Base-by-base conservation (phyloP, 2,888 invertebrate genomes). In the Leistus spinibarbis region DNA sequence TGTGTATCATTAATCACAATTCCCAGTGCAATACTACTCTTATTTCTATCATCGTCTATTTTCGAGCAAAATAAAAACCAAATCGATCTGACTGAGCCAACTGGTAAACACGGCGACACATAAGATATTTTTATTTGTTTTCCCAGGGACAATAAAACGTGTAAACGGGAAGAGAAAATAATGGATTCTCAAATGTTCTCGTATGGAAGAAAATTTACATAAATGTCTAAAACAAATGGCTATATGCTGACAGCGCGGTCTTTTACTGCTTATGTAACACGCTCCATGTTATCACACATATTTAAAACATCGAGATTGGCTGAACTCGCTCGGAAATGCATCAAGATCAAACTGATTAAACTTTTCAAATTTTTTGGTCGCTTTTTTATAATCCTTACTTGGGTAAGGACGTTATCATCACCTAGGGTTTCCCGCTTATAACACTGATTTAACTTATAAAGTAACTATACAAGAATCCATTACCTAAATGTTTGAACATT, bases 1-100 rank as follows among this genome's bases (percentile, higher is more conserved):
- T 71, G 40, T 22, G 60, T 71, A 27, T 65, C 71, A 71, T 71
- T 71, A 71, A 71, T 71, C 70, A 40, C 7, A 40, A 40, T 40
- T 40, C 40, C 40, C 40, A 40, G 40, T 10, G 40, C 40, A 1
- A 40, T 40, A 40, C n/a, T n/a, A n/a, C 40, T 40, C 40, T 10
- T 40, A 40, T 40, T 40, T 40, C 40, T 40, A 10, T 13, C 40
- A 40, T 40, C 40, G 13, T 13, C 40, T 40, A 40, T 13, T 40
- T 7, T 13, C 40, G 13, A 7, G 13, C 40, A 40, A 40, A 40
- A 40, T 40, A 40, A 40, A 13, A 3, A 40, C 13, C 40, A 40
- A 40, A 40, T 40, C 40, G 40, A 40, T 40, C 40, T 40, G 3
- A 1, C 40, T 10, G 7, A 7, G 40, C 40, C 1, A 40, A 40